Base-by-base conservation (phyloP, 2,113 vertebrate species). In the Apteryx owenii region DNA sequence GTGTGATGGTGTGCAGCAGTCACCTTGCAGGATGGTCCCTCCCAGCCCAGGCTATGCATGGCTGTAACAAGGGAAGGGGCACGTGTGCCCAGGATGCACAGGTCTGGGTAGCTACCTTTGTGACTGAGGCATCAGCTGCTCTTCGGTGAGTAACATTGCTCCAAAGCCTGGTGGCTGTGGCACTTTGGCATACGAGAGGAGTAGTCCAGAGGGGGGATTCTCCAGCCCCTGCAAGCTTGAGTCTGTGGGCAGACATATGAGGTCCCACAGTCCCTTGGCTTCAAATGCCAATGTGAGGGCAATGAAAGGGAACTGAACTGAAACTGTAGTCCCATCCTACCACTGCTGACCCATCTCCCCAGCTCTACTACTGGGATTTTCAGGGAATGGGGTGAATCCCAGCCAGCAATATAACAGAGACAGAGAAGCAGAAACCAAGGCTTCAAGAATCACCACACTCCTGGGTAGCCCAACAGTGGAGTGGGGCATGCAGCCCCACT, bases 401-500 rank as follows among this genome's bases (percentile, higher is more conserved):
- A 48, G 46, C 46, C 46, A 48, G 46, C 46, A 48, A 7, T 19
- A 19, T 8, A 48, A 48, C 46, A 48, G 46, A 44, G 12, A 26
- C 62, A 90, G 65, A 79, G 87, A 79, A 73, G 65, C 53, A 90
- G 29, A 48, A 48, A 19, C 46, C 17, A 48, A 48, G 46, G 46
- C 46, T 48, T 48, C 38, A 78, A 61, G 38, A 18, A 33, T 28
- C 13, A 5, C 33, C 42, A 58, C 51, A 8, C 9, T 9, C 38
- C 28, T 19, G 6, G 33, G 12, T 28, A 78, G 77, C 58, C 36
- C 50, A 61, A 5, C 18, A 22, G 36, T 33, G 31, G 69, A 48
- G 46, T 10, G 3, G 44, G 54, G 13, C 6, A 5, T 56, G 61
- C 66, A 2, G 6, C 46, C 31, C 28, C 0, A 0, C 23, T 28